These are phyloP conservation scores for Zalophus californianus DNA, from an alignment of 2,797 vertebrate genomes.

Conservation along the genomic window DNA sequence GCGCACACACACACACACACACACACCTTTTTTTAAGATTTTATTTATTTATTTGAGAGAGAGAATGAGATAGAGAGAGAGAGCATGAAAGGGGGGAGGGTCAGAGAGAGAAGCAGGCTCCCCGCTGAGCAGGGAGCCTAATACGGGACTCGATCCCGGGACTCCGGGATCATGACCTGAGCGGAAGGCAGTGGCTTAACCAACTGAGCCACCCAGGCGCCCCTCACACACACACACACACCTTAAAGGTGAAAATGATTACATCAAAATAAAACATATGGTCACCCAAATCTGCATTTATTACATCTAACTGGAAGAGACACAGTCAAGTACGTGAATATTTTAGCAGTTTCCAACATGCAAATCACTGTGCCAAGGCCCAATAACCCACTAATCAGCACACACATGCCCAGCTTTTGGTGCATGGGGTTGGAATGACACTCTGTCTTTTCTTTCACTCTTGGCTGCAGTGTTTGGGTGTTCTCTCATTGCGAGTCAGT, in stretches of 20 bases:
- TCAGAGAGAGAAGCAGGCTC: too few species aligned
- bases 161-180: too few species aligned
- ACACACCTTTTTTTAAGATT: too few species aligned
- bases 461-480: neutral
- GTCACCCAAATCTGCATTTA: slow-evolving; percentile 67
- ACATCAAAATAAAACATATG: slow-evolving; percentile 72
- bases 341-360: slow-evolving; percentile 63
- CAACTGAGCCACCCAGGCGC: too few species aligned
- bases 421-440: rapidly evolving
- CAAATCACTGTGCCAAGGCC: slow-evolving; percentile 67
- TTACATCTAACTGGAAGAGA: slow-evolving; percentile 67
- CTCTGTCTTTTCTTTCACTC: neutral
- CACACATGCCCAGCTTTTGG: neutral
- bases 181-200: too few species aligned
- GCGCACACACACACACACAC: neutral
- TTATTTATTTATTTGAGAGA: too few species aligned
- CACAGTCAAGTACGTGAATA: slow-evolving; percentile 67
- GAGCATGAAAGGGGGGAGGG: too few species aligned
- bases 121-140: too few species aligned
- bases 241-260: slow-evolving; percentile 75
- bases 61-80: too few species aligned
- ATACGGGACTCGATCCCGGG: too few species aligned
- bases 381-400: neutral
- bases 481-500: neutral
- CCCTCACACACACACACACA: too few species aligned